These are phyloP conservation scores for Bathybates hornii DNA, from an alignment of 2,113 vertebrate genomes.

Conservation along the genomic window DNA sequence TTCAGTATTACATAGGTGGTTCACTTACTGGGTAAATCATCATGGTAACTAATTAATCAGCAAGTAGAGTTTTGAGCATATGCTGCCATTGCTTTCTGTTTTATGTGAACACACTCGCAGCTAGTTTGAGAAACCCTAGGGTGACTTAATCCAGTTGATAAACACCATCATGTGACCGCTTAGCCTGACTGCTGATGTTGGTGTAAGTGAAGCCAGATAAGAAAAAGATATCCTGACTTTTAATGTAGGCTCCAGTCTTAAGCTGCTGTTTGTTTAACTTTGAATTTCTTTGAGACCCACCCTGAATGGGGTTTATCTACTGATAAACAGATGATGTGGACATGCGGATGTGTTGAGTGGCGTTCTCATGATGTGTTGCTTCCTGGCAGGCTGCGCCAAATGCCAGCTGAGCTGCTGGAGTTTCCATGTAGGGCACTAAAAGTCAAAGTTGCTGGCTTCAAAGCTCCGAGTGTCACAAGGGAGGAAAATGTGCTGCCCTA, in stretches of 20 bases:
- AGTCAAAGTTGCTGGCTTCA: constrained; percentile 80
- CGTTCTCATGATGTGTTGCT: not conserved
- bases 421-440: constrained; percentile 76
- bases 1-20: not conserved
- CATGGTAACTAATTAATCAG: not conserved
- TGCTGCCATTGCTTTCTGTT: not conserved
- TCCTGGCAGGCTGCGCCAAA: constrained; percentile 77
- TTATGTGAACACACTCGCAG: not conserved
- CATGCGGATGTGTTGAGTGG: not conserved
- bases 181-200: not conserved
- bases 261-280: not conserved
- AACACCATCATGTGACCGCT: not conserved
- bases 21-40: not conserved
- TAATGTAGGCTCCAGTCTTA: not conserved
- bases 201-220: not conserved
- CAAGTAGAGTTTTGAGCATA: not conserved
- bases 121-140: not conserved
- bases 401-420: constrained; percentile 74
- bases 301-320: not conserved
- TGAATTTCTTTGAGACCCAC: not conserved
- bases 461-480: constrained; percentile 57
- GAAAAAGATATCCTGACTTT: not conserved
- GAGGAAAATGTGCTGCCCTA: constrained; percentile 75
- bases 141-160: not conserved
- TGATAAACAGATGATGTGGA: not conserved